Evolutionary conservation across 2,797 vertebrate species (phyloP).

Genomic region (Onychomys arenicola): DNA sequence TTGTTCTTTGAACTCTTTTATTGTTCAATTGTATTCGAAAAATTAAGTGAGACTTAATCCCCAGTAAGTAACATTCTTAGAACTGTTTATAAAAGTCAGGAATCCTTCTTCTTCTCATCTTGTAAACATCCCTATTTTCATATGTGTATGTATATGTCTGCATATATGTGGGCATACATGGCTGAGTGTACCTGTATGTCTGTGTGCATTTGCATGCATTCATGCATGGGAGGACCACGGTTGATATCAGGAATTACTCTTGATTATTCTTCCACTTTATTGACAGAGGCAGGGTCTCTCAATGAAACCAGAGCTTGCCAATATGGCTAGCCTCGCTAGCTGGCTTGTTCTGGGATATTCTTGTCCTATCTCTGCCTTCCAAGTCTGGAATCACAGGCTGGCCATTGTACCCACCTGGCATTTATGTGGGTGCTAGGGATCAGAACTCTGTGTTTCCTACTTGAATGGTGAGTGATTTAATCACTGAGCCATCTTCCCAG

Average conservation of each 20-base stretch:
- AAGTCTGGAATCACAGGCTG: neutral
- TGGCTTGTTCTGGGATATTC: neutral
- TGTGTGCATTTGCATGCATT: neutral
- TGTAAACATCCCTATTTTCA: neutral
- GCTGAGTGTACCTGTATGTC: neutral
- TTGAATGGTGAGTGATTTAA: neutral
- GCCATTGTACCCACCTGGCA: too few species aligned
- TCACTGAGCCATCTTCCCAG: neutral
- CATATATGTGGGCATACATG: neutral
- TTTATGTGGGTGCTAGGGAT: neutral
- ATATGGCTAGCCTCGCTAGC: neutral
- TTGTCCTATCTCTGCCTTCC: neutral
- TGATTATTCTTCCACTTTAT: neutral
- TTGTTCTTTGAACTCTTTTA: neutral
- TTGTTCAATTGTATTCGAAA: neutral
- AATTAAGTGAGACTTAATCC: neutral
- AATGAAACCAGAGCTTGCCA: neutral
- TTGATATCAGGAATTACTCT: neutral
- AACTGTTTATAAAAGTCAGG: neutral
- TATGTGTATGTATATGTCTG: neutral
- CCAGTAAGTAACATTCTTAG: neutral
- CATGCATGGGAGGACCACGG: neutral
- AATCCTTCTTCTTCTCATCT: constrained; percentile 30
- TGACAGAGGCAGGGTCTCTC: neutral
- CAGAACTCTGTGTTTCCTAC: neutral